Percentiles rank a stretch among this genome's conserved stretches.
Evolutionary conservation across 2,888 invertebrate species (phyloP).

Genomic region (Hydriomena furcata): DNA sequence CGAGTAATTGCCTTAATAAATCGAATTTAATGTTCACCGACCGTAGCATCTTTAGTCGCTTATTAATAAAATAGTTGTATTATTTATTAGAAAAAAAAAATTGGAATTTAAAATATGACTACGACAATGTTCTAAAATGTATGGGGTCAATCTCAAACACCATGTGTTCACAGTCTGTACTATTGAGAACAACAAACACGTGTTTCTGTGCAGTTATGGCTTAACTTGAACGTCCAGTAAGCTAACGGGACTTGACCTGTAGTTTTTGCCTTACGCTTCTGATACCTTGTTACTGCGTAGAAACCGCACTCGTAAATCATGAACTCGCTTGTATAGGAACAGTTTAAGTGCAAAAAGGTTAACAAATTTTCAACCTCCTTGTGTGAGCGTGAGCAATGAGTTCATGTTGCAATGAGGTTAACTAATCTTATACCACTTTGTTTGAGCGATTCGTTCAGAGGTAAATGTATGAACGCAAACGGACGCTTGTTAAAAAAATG

Average conservation of each 20-base stretch:
- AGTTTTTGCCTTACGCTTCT: slow-evolving; percentile 43
- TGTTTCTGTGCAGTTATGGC: slow-evolving; percentile 25
- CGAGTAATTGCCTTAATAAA: no score
- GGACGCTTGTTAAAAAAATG: background rate
- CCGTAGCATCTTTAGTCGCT: no score
- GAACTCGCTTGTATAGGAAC: slow-evolving; percentile 4
- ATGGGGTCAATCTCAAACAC: slow-evolving; percentile 2
- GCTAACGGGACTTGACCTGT: slow-evolving; percentile 50
- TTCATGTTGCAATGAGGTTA: background rate
- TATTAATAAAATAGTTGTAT: no score
- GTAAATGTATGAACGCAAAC: background rate
- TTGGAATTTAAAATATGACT: no score
- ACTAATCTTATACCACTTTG: no score
- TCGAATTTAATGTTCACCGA: no score
- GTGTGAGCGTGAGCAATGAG: background rate
- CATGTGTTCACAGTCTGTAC: slow-evolving; percentile 1
- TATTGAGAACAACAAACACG: slow-evolving; percentile 9
- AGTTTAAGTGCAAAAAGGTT: background rate
- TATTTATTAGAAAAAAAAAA: no score
- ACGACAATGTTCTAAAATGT: background rate
- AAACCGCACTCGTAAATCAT: slow-evolving; percentile 32
- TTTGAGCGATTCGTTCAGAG: background rate
- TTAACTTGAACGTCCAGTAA: slow-evolving; percentile 36
- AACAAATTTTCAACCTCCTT: background rate
- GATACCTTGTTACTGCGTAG: slow-evolving; percentile 30